Base-by-base conservation (phyloP, 2,888 invertebrate species). In the Caenorhabditis wallacei region DNA sequence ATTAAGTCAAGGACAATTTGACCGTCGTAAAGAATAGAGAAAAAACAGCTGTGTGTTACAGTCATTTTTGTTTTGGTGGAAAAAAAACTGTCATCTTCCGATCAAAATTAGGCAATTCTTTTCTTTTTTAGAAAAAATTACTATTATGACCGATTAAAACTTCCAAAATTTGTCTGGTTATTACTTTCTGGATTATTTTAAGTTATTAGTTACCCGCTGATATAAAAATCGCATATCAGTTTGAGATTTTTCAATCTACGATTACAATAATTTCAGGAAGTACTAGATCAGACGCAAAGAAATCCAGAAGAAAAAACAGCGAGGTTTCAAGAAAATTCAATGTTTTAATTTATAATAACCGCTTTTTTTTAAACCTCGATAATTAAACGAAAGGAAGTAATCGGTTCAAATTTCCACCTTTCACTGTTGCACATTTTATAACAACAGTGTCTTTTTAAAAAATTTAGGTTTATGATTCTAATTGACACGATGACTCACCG, bases 261-360 rank as follows among this genome's bases (percentile, higher is more conserved):
- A 18, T 48, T 48, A 18, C 18, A 2, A 18, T 48, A 3, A 48
- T 48, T 48, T 48, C 46, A 48, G 46, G 46, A 18, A 48, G 18
- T 48, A 13, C 46, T 48, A 48, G 46, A 18, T 18, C n/a, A 48
- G 46, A 48, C 13, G 46, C 46, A 48, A 48, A 48, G 46, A 43
- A 13, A 43, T 16, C 10, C 43, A 43, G 43, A n/a, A n/a, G n/a
- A 53, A 53, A 24, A 13, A 53, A 53, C 24, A 53, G 2, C 53
- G 24, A 53, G 53, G 51, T 51, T 20, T 20, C 51, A 51, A 20
- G 13, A 43, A 43, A 35, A 35, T n/a, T n/a, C n/a, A 30, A 30
- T 30, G 4, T 40, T 40, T 40, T 11, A 4, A 5, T 13, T 13
- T 16, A 10, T 13, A 10, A 4, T 13, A 40, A 40, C 40, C 40